Base-by-base conservation (phyloP, 1,140 invertebrate genomes). In the Condylostylus longicornis region DNA sequence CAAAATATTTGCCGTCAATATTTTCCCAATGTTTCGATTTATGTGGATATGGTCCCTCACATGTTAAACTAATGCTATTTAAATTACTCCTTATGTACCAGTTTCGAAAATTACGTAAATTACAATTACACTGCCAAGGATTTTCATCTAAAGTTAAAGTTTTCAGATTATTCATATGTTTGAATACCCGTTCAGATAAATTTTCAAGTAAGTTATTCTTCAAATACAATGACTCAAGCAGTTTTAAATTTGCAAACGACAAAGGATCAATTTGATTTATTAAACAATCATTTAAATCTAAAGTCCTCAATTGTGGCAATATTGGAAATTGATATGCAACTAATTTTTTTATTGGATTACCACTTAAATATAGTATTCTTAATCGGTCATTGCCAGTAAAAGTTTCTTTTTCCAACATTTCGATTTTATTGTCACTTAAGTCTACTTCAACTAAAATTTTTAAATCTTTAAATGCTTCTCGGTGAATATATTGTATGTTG, bases 121-220 rank as follows among this genome's bases (percentile, higher is more conserved):
- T 70, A 59, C 87, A 91, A 51, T 91, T 85, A 58, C 87, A 91
- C 42, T 68, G 69, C 87, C 87, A 91, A 12, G 77, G 82, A 53
- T 91, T 91, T 13, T 79, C 78, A 40, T 85, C 79, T 18, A 90
- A 56, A 4, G 72, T 72, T 3, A 89, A 59, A 0, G 81, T 81
- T 58, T 86, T 86, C 14, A 90, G 54, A 36, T 72, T 71, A 18
- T 66, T 58, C 39, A 82, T 66, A 32, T 71, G 71, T 46, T 71
- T 61, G 47, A 84, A 75, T 12, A 77, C 67, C 20, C 67, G 65
- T 33, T 71, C 69, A 6, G 73, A 72, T 2, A 86, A 51, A 40
- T 71, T 73, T 36, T 71, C 64, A 18, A 86, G 61, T 18, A 69
- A 55, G 60, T 86, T 86, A 37, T 69, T 65, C 47, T 77, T 74